phyloP scores from a whole-genome alignment of 2,797 vertebrate species.

The Champsocephalus esox region DNA sequence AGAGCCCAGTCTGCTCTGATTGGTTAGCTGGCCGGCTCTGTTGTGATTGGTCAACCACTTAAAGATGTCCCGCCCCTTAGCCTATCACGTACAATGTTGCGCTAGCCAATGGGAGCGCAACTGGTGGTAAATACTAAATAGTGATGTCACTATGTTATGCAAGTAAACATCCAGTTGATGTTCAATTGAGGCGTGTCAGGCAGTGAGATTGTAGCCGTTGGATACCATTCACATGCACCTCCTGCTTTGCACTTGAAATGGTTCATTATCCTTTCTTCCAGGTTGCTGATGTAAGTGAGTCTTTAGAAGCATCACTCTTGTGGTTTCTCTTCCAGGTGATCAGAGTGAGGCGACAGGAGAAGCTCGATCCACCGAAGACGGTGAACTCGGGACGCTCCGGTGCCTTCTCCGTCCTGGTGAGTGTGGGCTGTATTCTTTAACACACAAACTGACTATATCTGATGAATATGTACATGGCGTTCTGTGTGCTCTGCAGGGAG shows the following conservation, averaged over 20 bases:
- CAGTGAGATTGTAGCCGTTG: no score
- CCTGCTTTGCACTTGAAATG: background rate
- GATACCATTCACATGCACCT: no score
- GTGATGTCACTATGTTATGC: no score
- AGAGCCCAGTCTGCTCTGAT: no score
- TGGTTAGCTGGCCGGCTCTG: no score
- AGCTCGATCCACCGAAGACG: constrained; percentile 55
- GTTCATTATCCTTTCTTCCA: background rate
- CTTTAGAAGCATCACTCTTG: background rate
- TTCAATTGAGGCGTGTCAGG: no score
- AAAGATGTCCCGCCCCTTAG: no score
- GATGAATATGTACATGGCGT: constrained; percentile 16
- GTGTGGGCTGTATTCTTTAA: constrained; percentile 16
- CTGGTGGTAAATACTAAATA: no score
- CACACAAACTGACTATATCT: background rate
- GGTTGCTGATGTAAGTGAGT: background rate
- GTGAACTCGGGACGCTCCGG: constrained; percentile 68
- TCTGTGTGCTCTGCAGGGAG: constrained; percentile 64
- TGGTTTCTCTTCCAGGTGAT: constrained; percentile 63
- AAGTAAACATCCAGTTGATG: no score
- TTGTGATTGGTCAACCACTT: no score
- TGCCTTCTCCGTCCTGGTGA: constrained; percentile 75
- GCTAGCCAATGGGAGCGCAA: no score
- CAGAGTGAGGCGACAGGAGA: constrained; percentile 75
- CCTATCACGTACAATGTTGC: no score